These are phyloP conservation scores for Trochalopteron elliotii DNA, from an alignment of 2,113 vertebrate species.

Conservation along the genomic window DNA sequence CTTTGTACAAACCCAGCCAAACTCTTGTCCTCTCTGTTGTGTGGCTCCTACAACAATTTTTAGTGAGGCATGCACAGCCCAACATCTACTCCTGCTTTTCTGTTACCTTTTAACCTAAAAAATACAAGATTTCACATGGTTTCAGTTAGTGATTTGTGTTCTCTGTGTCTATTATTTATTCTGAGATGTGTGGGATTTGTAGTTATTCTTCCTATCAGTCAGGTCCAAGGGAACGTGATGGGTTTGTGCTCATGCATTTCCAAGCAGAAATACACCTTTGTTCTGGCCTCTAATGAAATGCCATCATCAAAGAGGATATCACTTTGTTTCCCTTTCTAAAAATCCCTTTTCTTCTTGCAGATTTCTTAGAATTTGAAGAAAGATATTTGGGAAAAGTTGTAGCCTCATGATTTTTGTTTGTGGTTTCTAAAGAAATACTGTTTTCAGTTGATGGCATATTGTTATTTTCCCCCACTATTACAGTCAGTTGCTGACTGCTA, in stretches of 20 bases:
- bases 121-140: background rate
- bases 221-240: background rate
- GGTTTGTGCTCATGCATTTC: fast-evolving
- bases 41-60: background rate
- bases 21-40: background rate
- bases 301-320: background rate
- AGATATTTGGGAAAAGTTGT: background rate
- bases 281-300: background rate
- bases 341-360: background rate
- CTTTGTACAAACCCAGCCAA: background rate
- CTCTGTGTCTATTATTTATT: background rate
- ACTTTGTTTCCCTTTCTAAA: background rate
- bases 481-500: background rate
- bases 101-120: background rate
- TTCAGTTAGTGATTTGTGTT: background rate
- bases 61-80: background rate
- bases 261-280: background rate
- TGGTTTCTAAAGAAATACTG: background rate
- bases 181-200: background rate
- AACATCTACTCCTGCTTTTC: background rate
- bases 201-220: background rate
- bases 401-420: background rate
- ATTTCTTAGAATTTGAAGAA: background rate
- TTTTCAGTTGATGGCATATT: background rate
- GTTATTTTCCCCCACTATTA: background rate